Conservation (phyloP, 2,888 invertebrate species). For the Melolontha melolontha region DNA sequence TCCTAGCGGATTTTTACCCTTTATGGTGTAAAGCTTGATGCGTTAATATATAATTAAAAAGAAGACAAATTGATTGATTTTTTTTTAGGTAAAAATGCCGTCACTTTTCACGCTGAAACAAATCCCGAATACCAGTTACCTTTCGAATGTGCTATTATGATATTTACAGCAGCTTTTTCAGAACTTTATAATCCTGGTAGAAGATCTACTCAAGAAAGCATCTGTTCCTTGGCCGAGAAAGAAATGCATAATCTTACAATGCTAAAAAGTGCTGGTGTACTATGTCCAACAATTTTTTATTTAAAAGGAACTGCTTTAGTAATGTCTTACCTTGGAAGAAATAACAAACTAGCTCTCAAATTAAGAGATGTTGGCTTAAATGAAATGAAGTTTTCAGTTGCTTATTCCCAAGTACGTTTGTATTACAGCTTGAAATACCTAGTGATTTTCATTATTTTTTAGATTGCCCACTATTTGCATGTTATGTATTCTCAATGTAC, state of each 20-base stretch:
- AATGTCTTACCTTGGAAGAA: slow-evolving; percentile 86
- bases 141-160: no score
- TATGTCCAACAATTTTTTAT: slow-evolving; percentile 85
- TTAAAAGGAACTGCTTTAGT: slow-evolving; percentile 88
- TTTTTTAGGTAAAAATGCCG: no score
- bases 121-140: no score
- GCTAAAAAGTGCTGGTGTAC: slow-evolving; percentile 82
- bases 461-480: slow-evolving; percentile 77
- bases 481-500: slow-evolving; percentile 85
- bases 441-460: slow-evolving; percentile 43
- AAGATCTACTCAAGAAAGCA: no score
- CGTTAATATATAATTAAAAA: no score
- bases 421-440: not conserved
- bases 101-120: no score
- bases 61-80: no score
- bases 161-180: no score
- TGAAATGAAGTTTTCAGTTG: slow-evolving; percentile 69
- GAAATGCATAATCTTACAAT: slow-evolving; percentile 92
- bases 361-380: slow-evolving; percentile 79
- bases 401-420: slow-evolving; percentile 68
- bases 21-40: no score
- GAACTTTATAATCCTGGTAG: no score
- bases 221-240: slow-evolving; percentile 87
- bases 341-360: slow-evolving; percentile 83
- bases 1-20: no score